phyloP scores from a whole-genome alignment of 1,140 invertebrate genomes.

The Dolichoris vasculosae region DNA sequence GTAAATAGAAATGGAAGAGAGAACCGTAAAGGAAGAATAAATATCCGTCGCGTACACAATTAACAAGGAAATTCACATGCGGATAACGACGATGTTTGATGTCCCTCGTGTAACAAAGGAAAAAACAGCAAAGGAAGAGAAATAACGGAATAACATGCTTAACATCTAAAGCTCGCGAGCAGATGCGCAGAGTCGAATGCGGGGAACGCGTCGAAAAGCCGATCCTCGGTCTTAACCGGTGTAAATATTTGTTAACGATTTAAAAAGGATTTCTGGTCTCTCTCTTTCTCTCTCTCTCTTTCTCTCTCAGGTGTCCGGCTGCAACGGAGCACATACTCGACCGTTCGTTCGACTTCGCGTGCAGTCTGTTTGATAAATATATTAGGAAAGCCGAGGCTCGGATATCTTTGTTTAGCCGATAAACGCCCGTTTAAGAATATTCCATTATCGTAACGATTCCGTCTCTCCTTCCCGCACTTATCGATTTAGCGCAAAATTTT shows the following conservation, averaged over 20 bases:
- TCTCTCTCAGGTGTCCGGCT: slow-evolving; percentile 43
- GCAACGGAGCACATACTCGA: slow-evolving; percentile 20
- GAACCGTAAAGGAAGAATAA: not conserved
- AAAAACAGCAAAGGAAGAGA: not conserved
- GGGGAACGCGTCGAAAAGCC: slow-evolving; percentile 36
- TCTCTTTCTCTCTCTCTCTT: slow-evolving; percentile 35
- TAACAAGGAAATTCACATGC: slow-evolving; percentile 12
- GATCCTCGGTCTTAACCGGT: slow-evolving; percentile 56
- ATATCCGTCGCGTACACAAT: not conserved
- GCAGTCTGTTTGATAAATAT: slow-evolving; percentile 68
- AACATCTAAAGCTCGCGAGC: slow-evolving; percentile 18
- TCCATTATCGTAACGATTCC: not conserved
- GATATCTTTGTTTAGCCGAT: slow-evolving; percentile 61
- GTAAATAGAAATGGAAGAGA: not conserved
- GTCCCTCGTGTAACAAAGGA: not conserved
- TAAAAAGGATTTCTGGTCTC: slow-evolving; percentile 62
- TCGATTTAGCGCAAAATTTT: slow-evolving; percentile 48
- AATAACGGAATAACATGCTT: slow-evolving; percentile 31
- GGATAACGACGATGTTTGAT: slow-evolving; percentile 19
- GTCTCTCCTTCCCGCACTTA: slow-evolving; percentile 26
- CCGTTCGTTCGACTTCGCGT: slow-evolving; percentile 29
- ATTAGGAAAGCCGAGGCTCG: slow-evolving; percentile 60
- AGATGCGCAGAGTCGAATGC: not conserved
- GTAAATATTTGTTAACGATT: slow-evolving; percentile 69
- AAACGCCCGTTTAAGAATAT: slow-evolving; percentile 34